Base-by-base conservation (phyloP, 2,888 invertebrate genomes). In the Melanostoma scalare region DNA sequence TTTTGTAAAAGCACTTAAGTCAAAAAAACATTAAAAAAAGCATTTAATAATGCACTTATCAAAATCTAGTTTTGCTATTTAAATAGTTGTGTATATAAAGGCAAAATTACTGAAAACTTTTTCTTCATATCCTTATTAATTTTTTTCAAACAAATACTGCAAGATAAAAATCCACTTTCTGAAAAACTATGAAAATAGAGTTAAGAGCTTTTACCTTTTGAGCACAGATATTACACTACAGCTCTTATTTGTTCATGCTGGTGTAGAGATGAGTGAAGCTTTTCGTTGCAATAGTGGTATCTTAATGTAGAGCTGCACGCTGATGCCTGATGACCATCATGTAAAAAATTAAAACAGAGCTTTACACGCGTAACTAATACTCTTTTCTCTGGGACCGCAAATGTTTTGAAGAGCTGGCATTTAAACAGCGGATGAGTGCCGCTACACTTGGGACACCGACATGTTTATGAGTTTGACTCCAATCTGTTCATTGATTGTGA, bases 231-330 rank as follows among this genome's bases (percentile, higher is more conserved):
- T n/a, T n/a, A n/a, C n/a, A n/a, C n/a, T n/a, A n/a, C n/a, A n/a
- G 9, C 36, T 53, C 53, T 53, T 6, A 53, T 53, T 35, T 53
- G 53, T 38, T 36, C 36, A 10, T 65, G 65, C 52, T 52, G 65
- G 52, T 65, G 65, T 31, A 65, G 52, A 33, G 38, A 65, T 20
- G 65, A 65, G 33, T 65, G 50, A 33, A 52, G 52, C 52, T 65
- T 65, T 9, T 65, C 40, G n/a, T 65, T 65, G 52, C 65, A 53
- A 65, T 65, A 65, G 36, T 65, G 63, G 50, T 40, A 52, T 36
- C 42, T 53, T 35, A 35, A 53, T 53, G 53, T 53, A 35, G 53
- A 53, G 35, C 4, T 53, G 53, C 53, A 53, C n/a, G 48, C 8
- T 8, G 61, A 36, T 10, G 48, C 36, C 48, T 63, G 50, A 38